A percentile compares a stretch with the other conserved stretches of the same genome.
Evolutionary conservation across 2,113 vertebrate genomes (phyloP).

Genomic region (Columba janthina): DNA sequence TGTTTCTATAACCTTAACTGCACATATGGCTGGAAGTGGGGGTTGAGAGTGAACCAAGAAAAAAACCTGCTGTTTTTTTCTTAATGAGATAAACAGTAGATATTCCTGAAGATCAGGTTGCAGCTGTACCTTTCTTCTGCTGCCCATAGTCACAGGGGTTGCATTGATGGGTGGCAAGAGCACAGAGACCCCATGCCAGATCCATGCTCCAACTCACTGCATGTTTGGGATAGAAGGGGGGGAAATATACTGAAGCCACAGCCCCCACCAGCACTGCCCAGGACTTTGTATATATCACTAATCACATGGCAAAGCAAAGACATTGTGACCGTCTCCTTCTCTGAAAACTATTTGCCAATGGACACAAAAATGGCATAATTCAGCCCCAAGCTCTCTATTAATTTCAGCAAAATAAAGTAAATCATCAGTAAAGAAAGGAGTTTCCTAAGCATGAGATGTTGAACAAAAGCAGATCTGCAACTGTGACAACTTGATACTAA

Average conservation of each 20-base stretch:
- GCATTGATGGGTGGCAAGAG: neutral
- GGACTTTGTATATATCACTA: neutral
- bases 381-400: neutral
- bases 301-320: neutral
- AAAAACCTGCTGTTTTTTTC: neutral
- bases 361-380: neutral
- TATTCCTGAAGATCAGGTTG: neutral
- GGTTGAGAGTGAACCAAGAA: fast-evolving
- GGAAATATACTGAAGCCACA: neutral
- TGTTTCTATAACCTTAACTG: neutral
- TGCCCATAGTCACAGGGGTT: neutral
- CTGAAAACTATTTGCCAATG: neutral
- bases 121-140: neutral
- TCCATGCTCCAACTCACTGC: fast-evolving
- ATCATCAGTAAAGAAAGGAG: neutral
- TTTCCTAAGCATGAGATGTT: neutral
- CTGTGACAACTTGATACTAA: neutral
- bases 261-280: fast-evolving
- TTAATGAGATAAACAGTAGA: neutral
- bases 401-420: neutral
- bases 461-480: neutral
- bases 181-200: fast-evolving
- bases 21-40: no score
- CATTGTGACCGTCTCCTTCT: fast-evolving
- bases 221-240: fast-evolving